phyloP scores from a whole-genome alignment of 2,888 invertebrate species.

The Dynastes hyllus region DNA sequence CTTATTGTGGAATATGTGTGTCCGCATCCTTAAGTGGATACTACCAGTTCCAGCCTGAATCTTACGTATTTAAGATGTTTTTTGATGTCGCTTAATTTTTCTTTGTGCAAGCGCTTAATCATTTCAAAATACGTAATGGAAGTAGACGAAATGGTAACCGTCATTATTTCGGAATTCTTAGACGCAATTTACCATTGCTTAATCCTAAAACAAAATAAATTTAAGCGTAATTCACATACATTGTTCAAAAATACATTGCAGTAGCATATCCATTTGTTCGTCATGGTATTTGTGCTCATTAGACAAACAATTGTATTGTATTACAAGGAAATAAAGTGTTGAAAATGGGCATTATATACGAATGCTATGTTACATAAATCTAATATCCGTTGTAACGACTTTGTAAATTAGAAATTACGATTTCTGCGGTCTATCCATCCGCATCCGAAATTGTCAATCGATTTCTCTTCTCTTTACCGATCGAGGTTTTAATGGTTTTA shows the following conservation, averaged over 20 bases:
- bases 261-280: slow-evolving; percentile 8
- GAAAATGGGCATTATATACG: not conserved
- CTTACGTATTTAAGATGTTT: too few relatives aligned
- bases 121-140: too few relatives aligned
- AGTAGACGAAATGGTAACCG: too few relatives aligned
- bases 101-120: too few relatives aligned
- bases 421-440: not conserved
- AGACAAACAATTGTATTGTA: not conserved
- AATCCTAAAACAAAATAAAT: too few relatives aligned
- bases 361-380: slow-evolving; percentile 7
- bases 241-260: not conserved
- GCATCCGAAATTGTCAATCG: slow-evolving; percentile 24
- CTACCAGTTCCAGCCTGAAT: too few relatives aligned
- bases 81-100: too few relatives aligned
- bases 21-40: too few relatives aligned
- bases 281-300: not conserved
- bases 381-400: slow-evolving; percentile 15
- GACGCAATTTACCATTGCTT: too few relatives aligned
- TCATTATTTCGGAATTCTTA: too few relatives aligned
- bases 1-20: too few relatives aligned
- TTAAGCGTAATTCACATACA: not conserved
- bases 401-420: slow-evolving; percentile 28
- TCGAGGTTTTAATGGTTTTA: slow-evolving; percentile 16
- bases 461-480: slow-evolving; percentile 20
- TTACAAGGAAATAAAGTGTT: not conserved